A percentile compares a stretch with the other conserved stretches of the same genome.
phyloP scores from a whole-genome alignment of 2,113 vertebrate species.

The Poicephalus meyeri region DNA sequence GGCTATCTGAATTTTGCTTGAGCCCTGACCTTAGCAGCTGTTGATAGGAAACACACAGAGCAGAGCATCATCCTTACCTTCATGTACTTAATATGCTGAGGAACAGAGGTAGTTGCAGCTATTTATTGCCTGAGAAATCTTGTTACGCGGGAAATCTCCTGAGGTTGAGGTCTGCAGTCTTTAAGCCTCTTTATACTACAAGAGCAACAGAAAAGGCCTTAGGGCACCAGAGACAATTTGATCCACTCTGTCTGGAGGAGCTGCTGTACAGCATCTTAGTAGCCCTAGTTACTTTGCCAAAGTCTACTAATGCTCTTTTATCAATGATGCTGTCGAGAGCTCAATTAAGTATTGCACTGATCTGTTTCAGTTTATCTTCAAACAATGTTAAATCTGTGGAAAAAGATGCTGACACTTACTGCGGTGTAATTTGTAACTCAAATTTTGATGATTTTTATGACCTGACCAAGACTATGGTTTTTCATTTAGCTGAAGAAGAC shows the following conservation, averaged over 20 bases:
- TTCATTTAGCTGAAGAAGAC: slow-evolving; percentile 52
- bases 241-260: slow-evolving; percentile 1
- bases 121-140: slow-evolving; percentile 35
- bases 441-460: slow-evolving; percentile 45
- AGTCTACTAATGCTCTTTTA: slow-evolving; percentile 6
- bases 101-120: background rate
- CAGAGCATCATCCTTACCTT: background rate
- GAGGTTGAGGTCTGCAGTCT: slow-evolving; percentile 22
- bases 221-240: slow-evolving; percentile 2
- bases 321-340: background rate
- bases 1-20: background rate
- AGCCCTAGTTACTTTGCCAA: background rate
- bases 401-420: slow-evolving; percentile 34
- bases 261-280: background rate
- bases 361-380: slow-evolving; percentile 48
- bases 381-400: slow-evolving; percentile 53
- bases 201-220: slow-evolving; percentile 10
- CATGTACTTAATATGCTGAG: background rate
- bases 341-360: background rate
- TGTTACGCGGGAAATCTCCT: background rate
- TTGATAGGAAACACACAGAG: background rate
- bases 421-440: slow-evolving; percentile 30
- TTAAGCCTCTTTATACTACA: slow-evolving; percentile 13
- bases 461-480: slow-evolving; percentile 13
- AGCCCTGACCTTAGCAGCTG: background rate